Conservation (phyloP, 2,113 vertebrate genomes). For the Microcebus griseorufus region DNA sequence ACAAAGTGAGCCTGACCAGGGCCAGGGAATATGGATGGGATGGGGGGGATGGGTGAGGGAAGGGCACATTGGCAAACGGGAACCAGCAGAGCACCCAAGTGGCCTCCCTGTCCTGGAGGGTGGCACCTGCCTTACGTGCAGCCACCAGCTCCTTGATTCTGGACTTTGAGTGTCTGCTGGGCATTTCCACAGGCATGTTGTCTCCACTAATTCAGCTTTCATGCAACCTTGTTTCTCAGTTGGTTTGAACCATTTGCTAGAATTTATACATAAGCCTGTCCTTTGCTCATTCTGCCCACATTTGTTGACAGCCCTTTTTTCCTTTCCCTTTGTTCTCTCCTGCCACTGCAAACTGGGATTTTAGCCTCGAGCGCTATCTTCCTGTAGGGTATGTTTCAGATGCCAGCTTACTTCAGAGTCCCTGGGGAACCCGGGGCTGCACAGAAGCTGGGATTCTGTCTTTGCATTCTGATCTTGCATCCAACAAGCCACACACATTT, state of each 20-base stretch:
- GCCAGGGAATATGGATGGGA: neutral
- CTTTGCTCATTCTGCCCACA: neutral
- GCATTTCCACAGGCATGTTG: neutral
- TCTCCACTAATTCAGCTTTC: neutral
- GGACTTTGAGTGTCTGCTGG: no score
- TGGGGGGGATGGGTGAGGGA: neutral
- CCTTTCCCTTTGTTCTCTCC: neutral
- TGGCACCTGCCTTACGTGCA: neutral
- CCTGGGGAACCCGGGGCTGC: neutral
- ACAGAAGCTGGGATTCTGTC: neutral
- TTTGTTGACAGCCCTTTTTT: neutral
- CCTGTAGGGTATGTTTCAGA: neutral
- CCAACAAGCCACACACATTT: neutral
- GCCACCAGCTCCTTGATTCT: neutral
- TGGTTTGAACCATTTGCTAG: neutral
- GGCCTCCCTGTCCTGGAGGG: neutral
- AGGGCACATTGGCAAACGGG: neutral
- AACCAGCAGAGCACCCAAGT: accelerated
- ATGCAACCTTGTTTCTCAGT: neutral
- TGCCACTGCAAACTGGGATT: neutral
- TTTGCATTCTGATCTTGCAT: constrained; percentile 39
- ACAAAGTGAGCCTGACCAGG: neutral
- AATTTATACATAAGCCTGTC: neutral
- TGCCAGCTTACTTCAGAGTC: neutral
- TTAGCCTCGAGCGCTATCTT: neutral